These are phyloP conservation scores for Heliornis fulica DNA, from an alignment of 2,113 vertebrate species.

Conservation along the genomic window DNA sequence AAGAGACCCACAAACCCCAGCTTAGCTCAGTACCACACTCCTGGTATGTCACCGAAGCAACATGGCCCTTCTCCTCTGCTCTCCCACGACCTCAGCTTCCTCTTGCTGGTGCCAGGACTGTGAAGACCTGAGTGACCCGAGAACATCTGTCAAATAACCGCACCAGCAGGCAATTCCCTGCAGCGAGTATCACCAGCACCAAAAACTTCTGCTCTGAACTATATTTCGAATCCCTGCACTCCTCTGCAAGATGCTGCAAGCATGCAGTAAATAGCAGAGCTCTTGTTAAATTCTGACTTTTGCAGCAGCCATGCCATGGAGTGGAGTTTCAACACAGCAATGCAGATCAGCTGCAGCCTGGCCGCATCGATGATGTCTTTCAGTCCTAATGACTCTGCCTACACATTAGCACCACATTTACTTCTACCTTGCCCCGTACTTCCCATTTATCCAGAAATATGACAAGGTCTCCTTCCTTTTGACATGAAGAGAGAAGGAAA, in stretches of 20 bases:
- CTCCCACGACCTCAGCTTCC: not conserved
- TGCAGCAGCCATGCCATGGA: not conserved
- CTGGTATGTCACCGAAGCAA: not conserved
- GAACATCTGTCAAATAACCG: not conserved
- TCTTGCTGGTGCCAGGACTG: not conserved
- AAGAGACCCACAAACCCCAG: not conserved
- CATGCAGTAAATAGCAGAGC: not conserved
- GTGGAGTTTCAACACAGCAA: not conserved
- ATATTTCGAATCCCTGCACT: not conserved
- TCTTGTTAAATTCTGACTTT: not conserved
- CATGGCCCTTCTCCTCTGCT: not conserved
- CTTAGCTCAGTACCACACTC: not conserved
- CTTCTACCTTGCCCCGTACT: not conserved
- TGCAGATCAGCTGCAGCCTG: not conserved
- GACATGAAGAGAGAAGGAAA: not conserved
- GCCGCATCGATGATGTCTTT: not conserved
- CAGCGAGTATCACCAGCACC: not conserved
- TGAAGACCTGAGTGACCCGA: fast-evolving
- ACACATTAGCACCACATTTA: not conserved
- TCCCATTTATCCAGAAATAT: slow-evolving; percentile 15
- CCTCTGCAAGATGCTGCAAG: not conserved
- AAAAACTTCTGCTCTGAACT: not conserved
- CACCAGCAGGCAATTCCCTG: not conserved
- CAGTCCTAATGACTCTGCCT: slow-evolving; percentile 3
- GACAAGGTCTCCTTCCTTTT: slow-evolving; percentile 20